Percentiles rank a stretch among this genome's conserved stretches.
Conservation (phyloP, 2,797 vertebrate species). For the Erpetoichthys calabaricus region DNA sequence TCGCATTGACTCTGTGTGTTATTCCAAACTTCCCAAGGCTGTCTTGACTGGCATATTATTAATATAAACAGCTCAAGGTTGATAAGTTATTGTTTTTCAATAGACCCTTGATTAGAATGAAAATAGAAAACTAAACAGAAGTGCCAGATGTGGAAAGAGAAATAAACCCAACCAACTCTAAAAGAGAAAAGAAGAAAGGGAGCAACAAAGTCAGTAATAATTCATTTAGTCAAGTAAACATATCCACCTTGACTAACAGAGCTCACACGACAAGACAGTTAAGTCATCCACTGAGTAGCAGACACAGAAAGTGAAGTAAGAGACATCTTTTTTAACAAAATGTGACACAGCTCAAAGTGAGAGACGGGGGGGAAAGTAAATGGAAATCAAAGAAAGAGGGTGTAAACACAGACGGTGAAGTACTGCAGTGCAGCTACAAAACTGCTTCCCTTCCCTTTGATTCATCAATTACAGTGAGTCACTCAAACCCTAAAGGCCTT, state of each 20-base stretch:
- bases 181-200: neutral
- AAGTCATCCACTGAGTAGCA: too few species aligned
- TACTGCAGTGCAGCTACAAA: neutral
- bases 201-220: neutral
- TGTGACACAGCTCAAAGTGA: slow-evolving; percentile 3
- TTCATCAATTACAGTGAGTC: slow-evolving; percentile 11
- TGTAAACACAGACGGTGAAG: too few species aligned
- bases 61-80: neutral
- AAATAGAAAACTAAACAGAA: neutral
- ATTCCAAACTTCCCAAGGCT: neutral
- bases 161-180: neutral
- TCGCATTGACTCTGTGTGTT: too few species aligned
- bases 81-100: neutral
- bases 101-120: neutral
- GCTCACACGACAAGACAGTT: neutral
- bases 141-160: neutral
- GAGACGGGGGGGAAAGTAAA: neutral
- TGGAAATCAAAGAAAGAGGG: too few species aligned
- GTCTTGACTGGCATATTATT: neutral
- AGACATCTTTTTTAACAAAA: neutral
- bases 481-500: slow-evolving; percentile 8
- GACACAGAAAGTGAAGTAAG: too few species aligned
- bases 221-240: slow-evolving; percentile 6
- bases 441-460: neutral
- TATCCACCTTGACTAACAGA: slow-evolving; percentile 5